Conservation (phyloP, 2,113 vertebrate species). For the Thalassoma bifasciatum region DNA sequence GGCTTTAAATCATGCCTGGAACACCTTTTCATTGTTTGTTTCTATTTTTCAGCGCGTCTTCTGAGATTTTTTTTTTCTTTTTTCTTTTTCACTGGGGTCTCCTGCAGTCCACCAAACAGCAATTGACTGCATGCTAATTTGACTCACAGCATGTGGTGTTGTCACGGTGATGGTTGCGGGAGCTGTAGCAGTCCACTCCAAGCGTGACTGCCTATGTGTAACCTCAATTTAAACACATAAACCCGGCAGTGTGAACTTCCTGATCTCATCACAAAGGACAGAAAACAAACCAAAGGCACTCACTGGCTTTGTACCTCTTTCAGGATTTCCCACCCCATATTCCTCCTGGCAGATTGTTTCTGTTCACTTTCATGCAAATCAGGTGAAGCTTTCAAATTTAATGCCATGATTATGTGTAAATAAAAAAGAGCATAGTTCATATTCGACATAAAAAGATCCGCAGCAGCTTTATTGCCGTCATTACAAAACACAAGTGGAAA, state of each 20-base stretch:
- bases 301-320: constrained; percentile 6
- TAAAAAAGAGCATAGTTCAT: constrained; percentile 14
- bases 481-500: constrained; percentile 28
- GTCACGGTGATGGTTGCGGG: constrained; percentile 58
- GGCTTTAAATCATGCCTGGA: constrained; percentile 23
- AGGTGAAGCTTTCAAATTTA: not conserved
- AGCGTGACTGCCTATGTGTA: constrained; percentile 52
- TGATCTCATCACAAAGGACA: constrained; percentile 55
- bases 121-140: constrained; percentile 63
- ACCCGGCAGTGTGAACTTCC: constrained; percentile 51
- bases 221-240: constrained; percentile 60
- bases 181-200: constrained; percentile 34
- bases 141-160: constrained; percentile 56
- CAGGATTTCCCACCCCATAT: constrained; percentile 13
- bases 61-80: not conserved
- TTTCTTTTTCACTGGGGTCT: not conserved
- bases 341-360: not conserved
- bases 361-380: not conserved
- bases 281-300: not conserved
- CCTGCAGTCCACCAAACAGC: constrained; percentile 39
- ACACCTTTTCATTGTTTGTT: not conserved
- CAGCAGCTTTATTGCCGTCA: constrained; percentile 18
- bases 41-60: constrained; percentile 3
- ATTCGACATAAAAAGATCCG: not conserved
- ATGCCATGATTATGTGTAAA: not conserved